Conservation (phyloP, 1,140 invertebrate species). For the Cyphomyrmex costatus region DNA sequence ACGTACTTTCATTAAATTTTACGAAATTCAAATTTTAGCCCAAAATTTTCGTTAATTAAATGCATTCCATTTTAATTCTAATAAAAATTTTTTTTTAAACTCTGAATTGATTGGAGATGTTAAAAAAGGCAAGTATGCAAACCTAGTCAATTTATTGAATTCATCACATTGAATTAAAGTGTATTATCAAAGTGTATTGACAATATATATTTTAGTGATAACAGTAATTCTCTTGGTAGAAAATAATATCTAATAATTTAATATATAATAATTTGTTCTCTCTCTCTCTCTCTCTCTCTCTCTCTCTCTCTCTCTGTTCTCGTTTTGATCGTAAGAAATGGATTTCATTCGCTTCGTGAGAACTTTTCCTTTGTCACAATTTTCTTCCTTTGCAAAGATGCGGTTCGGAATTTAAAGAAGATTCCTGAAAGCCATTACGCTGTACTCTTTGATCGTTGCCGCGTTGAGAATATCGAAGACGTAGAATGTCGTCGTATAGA, state of each 20-base stretch:
- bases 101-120: neutral
- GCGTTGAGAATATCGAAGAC: constrained; percentile 30
- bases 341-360: neutral
- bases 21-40: constrained; percentile 45
- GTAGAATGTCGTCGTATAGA: constrained; percentile 17
- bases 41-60: constrained; percentile 57
- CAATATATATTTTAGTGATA: neutral
- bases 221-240: neutral
- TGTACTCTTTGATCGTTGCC: constrained; percentile 39
- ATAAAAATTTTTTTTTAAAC: constrained; percentile 10
- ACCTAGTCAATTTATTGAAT: neutral
- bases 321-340: neutral
- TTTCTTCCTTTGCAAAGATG: constrained; percentile 22
- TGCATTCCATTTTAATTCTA: constrained; percentile 31
- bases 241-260: constrained; percentile 5
- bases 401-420: constrained; percentile 39
- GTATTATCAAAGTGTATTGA: neutral
- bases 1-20: constrained; percentile 48
- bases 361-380: constrained; percentile 37
- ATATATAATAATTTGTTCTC: too few species aligned
- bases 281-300: too few species aligned
- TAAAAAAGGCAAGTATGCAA: neutral
- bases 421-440: constrained; percentile 40
- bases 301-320: too few species aligned
- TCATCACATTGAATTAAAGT: neutral